These are phyloP conservation scores for Rhopalosiphum maidis DNA, from an alignment of 1,140 invertebrate genomes.

Conservation along the genomic window DNA sequence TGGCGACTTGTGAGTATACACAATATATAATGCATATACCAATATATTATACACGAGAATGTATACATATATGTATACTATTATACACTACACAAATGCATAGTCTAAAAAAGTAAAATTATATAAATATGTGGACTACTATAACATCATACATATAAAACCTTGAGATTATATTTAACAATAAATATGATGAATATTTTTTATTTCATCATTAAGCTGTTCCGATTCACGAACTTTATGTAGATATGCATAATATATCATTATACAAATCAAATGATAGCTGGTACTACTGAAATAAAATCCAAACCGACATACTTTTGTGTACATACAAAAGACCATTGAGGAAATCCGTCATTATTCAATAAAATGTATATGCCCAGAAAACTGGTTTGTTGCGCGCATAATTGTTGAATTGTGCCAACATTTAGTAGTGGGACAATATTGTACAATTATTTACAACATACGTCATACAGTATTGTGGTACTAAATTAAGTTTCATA, in stretches of 20 bases:
- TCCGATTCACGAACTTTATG: slow-evolving; percentile 36
- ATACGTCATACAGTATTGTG: background rate
- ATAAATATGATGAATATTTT: slow-evolving; percentile 15
- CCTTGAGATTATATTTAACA: slow-evolving; percentile 43
- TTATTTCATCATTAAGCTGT: slow-evolving; percentile 23
- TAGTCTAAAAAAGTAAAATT: background rate
- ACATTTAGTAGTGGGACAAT: background rate
- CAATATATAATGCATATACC: background rate
- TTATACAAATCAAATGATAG: background rate
- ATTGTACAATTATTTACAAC: background rate
- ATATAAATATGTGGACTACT: background rate
- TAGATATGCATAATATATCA: background rate
- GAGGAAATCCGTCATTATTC: slow-evolving; percentile 46
- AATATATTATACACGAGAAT: background rate
- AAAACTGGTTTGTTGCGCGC: background rate
- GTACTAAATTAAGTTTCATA: background rate
- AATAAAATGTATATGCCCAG: background rate
- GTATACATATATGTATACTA: no score
- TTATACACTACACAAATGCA: background rate
- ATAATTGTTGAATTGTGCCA: slow-evolving; percentile 36
- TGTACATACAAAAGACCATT: background rate
- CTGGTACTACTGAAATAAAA: background rate
- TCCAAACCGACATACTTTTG: slow-evolving; percentile 30
- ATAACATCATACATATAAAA: background rate
- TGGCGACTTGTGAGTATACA: background rate